Conservation (phyloP, 2,797 vertebrate genomes). For the Pangasius macronema region DNA sequence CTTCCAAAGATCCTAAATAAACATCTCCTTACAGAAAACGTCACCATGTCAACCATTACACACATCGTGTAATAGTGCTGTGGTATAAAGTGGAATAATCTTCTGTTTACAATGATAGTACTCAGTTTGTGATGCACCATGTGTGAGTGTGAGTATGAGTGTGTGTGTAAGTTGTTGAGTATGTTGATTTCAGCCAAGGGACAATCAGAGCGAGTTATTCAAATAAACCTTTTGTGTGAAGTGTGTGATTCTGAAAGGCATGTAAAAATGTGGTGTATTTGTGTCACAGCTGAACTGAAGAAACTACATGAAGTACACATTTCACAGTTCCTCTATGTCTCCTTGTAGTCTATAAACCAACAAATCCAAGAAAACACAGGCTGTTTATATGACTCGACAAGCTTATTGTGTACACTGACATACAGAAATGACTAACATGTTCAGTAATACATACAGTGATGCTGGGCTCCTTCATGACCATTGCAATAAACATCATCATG, state of each 20-base stretch:
- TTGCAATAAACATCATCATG: background rate
- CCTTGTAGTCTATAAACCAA: background rate
- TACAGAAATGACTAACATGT: background rate
- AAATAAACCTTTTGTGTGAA: background rate
- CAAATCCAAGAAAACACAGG: background rate
- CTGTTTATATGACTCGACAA: background rate
- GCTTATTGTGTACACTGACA: too few species aligned
- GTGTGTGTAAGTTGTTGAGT: too few species aligned
- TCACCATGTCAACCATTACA: background rate
- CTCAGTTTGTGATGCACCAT: background rate
- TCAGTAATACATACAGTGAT: background rate
- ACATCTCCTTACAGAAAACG: background rate
- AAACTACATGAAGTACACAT: background rate
- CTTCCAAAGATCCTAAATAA: background rate
- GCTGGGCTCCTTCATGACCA: background rate
- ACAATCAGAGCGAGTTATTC: background rate
- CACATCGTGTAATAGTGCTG: background rate
- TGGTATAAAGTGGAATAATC: background rate
- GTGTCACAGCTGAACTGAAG: background rate
- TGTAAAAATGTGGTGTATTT: background rate
- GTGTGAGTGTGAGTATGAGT: too few species aligned
- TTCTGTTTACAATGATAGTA: background rate
- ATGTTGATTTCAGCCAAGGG: background rate
- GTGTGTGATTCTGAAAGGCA: background rate
- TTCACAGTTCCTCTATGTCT: background rate